Percentiles rank a stretch among this genome's conserved stretches.
Conservation (phyloP, 2,888 invertebrate genomes). For the Tenthredo notha region DNA sequence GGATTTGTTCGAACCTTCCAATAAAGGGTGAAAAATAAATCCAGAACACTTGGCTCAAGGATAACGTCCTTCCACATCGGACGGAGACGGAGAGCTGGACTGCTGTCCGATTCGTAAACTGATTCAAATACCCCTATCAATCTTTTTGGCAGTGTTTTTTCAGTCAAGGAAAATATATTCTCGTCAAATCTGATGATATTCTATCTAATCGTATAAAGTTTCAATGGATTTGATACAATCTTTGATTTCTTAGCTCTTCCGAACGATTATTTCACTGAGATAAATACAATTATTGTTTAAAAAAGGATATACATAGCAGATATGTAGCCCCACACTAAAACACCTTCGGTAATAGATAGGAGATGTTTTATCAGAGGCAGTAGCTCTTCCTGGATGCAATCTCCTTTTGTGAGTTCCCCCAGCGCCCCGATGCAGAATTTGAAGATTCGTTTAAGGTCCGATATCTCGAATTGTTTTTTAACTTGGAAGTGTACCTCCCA, state of each 20-base stretch:
- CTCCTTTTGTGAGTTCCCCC: slow-evolving; percentile 81
- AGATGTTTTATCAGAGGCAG: slow-evolving; percentile 84
- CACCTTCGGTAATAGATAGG: slow-evolving; percentile 88
- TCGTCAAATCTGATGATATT: neutral
- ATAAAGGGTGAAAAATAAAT: slow-evolving; percentile 91
- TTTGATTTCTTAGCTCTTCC: neutral
- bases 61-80: slow-evolving; percentile 88
- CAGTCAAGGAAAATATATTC: slow-evolving; percentile 67
- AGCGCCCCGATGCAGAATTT: slow-evolving; percentile 85
- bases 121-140: slow-evolving; percentile 87
- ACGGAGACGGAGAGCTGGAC: slow-evolving; percentile 83
- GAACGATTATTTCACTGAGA: neutral
- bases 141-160: slow-evolving; percentile 82
- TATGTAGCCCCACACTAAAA: slow-evolving; percentile 91
- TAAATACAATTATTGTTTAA: slow-evolving; percentile 36
- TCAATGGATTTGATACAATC: too few relatives aligned
- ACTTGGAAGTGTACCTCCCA: slow-evolving; percentile 93
- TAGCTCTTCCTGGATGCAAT: slow-evolving; percentile 79
- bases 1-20: slow-evolving; percentile 89
- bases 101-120: slow-evolving; percentile 84
- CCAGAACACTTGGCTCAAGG: slow-evolving; percentile 86
- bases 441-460: slow-evolving; percentile 90
- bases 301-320: slow-evolving; percentile 82
- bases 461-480: slow-evolving; percentile 91
- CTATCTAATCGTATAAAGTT: neutral